Evolutionary conservation across 1,140 invertebrate species (phyloP), one percentile per base, ranked within the genome.

Genomic region (Eurosta solidaginis): DNA sequence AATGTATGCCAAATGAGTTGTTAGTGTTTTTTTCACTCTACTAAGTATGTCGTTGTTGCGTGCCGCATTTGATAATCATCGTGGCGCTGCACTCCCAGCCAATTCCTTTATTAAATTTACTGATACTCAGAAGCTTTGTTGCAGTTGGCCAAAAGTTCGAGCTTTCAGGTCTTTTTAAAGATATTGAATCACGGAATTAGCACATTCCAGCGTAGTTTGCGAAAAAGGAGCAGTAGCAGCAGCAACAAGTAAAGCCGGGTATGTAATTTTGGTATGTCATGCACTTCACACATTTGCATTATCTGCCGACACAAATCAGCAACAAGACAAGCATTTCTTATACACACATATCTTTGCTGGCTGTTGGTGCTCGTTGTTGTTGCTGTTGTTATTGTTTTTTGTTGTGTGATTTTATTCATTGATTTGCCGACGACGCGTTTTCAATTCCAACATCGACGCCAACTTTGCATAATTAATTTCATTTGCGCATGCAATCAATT

Each of bases 391-490:
- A 2, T 50, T 54, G 3, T 25, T 42, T 40, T 40, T 20, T n/a
- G 17, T 17, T 40, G 33, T 29, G n/a, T 33, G 59, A 68, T 22
- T 68, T 68, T 33, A 40, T 7, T 68, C 36, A 68, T 68, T 42
- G 59, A 68, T 68, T 68, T 68, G 59, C 59, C 33, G 59, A 2
- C 59, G 33, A 2, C 59, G 33, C 59, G 59, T 40, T 68, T 68
- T 68, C 59, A 68, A 68, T 68, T 68, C 59, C 59, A 68, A n/a
- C 59, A 20, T 68, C 17, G 59, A 68, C 59, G 59, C 33, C 59
- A 68, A 68, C 33, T 68, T 68, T 68, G 59, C 59, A 68, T 68
- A 68, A 68, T 68, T 68, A 68, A 68, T 68, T 68, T 68, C 59
- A 68, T 68, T 68, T 68, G 59, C 59, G 40, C 59, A 68, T 68